Percentiles rank a stretch among this genome's conserved stretches.
Evolutionary conservation across 30 jellyfish, hydroid and myxozoan species (phyloP).

Genomic region (Aurelia coerulea): DNA sequence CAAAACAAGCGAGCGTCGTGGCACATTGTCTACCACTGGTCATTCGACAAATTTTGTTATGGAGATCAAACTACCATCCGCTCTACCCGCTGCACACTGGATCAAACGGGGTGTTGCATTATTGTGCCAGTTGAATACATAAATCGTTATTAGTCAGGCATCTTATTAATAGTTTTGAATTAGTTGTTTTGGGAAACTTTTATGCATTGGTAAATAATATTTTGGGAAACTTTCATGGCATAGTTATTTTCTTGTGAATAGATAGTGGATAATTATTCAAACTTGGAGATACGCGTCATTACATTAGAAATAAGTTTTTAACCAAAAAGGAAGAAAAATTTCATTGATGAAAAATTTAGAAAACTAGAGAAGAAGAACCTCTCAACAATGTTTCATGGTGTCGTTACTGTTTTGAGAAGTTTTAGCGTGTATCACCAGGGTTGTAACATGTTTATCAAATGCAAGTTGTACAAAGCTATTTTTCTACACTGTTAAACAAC

Average conservation of each 20-base stretch:
- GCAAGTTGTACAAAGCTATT: neutral
- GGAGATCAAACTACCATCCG: slow-evolving; percentile 90
- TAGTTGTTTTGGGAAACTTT: neutral
- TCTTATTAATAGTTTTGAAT: no score
- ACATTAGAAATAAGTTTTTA: neutral
- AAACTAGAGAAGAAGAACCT: no score
- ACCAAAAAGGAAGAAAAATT: no score
- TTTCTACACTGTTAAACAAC: slow-evolving; percentile 21
- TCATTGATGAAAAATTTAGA: no score
- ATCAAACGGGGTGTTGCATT: slow-evolving; percentile 91
- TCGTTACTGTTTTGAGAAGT: no score
- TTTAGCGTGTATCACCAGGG: neutral
- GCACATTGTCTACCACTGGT: slow-evolving; percentile 93
- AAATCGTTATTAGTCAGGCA: neutral
- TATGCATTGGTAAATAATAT: neutral
- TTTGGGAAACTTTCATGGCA: neutral
- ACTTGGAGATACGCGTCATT: neutral
- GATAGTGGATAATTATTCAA: neutral
- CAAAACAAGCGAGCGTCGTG: slow-evolving; percentile 95
- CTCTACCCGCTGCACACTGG: slow-evolving; percentile 84
- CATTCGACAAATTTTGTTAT: slow-evolving; percentile 93
- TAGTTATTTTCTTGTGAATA: neutral
- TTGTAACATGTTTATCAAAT: neutral
- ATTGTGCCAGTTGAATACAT: slow-evolving; percentile 84
- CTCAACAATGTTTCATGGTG: no score